Percentiles rank a stretch among this genome's conserved stretches.
phyloP scores from a whole-genome alignment of 1,140 invertebrate species.

The Papilio machaon region DNA sequence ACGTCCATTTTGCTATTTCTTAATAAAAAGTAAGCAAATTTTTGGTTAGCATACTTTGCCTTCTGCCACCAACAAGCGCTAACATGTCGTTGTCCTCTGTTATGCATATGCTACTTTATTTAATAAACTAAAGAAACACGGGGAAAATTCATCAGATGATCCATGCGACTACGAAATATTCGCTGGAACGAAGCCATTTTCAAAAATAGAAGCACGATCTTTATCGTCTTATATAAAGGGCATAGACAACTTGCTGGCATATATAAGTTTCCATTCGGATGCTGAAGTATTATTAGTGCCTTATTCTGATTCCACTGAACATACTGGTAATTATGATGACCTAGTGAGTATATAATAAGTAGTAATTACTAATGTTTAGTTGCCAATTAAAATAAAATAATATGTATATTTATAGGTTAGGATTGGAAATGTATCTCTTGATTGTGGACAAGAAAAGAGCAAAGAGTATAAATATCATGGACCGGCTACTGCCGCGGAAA shows the following conservation, averaged over 20 bases:
- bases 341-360: conserved; percentile 53
- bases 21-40: background rate
- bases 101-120: too few relatives aligned
- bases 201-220: conserved; percentile 66
- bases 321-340: conserved; percentile 72
- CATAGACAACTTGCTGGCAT: conserved; percentile 62
- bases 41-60: background rate
- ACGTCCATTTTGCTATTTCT: background rate
- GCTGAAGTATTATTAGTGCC: conserved; percentile 67
- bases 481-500: conserved; percentile 68
- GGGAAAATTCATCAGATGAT: conserved; percentile 59
- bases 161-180: conserved; percentile 70
- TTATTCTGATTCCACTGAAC: conserved; percentile 67
- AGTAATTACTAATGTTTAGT: too few relatives aligned
- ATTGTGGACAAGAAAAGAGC: conserved; percentile 62
- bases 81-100: too few relatives aligned
- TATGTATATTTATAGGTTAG: conserved; percentile 48
- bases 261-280: conserved; percentile 58
- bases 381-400: background rate
- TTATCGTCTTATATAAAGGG: conserved; percentile 62
- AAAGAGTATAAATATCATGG: conserved; percentile 55
- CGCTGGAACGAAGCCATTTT: conserved; percentile 66
- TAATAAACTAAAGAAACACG: conserved; percentile 43
- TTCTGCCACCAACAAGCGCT: background rate
- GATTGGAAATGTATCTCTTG: conserved; percentile 64